phyloP scores from a whole-genome alignment of 2,888 invertebrate species.

The Onthophagus sagittarius region DNA sequence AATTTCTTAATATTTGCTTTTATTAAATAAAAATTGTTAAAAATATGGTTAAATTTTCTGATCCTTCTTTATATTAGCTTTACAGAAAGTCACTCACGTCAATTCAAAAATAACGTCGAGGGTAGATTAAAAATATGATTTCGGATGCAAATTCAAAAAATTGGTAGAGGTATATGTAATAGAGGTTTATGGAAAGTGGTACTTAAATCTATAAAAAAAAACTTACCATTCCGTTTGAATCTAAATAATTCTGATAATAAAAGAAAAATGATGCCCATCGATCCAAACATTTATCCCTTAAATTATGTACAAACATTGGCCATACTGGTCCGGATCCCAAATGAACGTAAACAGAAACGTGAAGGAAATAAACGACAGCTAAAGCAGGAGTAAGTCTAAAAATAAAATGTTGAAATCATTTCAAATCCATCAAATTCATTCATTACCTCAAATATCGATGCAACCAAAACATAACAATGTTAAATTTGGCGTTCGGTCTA shows the following conservation, averaged over 20 bases:
- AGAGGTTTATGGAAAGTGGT: no score
- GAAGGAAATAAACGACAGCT: constrained; percentile 27
- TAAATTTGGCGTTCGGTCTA: constrained; percentile 18
- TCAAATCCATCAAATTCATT: neutral
- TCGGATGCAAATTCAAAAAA: no score
- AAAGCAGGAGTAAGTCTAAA: constrained; percentile 44
- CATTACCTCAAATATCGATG: constrained; percentile 46
- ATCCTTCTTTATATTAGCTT: no score
- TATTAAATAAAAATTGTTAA: no score
- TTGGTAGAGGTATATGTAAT: no score
- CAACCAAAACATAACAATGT: constrained; percentile 23
- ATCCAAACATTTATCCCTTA: constrained; percentile 25
- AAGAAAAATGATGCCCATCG: constrained; percentile 28
- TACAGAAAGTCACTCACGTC: no score
- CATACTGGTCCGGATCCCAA: constrained; percentile 29
- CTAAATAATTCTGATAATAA: constrained; percentile 30
- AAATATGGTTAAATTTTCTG: no score
- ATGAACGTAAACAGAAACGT: constrained; percentile 25
- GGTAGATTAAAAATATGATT: no score
- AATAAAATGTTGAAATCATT: constrained; percentile 5
- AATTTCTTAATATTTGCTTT: no score
- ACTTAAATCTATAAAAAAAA: neutral
- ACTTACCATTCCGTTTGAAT: constrained; percentile 20
- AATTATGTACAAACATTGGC: constrained; percentile 16
- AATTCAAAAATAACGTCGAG: no score